Percentiles rank a stretch among this genome's conserved stretches.
Conservation (phyloP, 2,113 vertebrate species). For the Leptodactylus fuscus region DNA sequence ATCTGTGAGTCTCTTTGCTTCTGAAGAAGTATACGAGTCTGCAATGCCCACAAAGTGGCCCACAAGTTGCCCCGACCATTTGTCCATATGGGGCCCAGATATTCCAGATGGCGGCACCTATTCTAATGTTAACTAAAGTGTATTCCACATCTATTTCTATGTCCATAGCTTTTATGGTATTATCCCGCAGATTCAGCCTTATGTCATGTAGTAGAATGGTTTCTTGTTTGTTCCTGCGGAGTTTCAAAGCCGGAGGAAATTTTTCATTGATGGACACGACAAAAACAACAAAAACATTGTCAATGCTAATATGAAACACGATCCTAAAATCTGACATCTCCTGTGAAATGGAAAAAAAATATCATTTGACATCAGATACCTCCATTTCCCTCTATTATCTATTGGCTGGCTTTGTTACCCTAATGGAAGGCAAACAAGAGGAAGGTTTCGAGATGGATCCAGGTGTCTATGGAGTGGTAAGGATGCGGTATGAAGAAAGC, state of each 20-base stretch:
- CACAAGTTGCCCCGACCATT: too few species aligned
- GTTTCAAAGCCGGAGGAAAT: background rate
- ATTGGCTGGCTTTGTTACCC: background rate
- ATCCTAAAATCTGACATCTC: background rate
- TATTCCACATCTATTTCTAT: too few species aligned
- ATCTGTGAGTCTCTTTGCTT: too few species aligned
- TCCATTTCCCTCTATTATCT: background rate
- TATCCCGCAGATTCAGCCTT: background rate
- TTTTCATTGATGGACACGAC: background rate
- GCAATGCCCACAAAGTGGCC: too few species aligned
- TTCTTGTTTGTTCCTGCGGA: background rate
- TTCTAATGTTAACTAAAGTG: too few species aligned
- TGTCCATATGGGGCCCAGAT: too few species aligned
- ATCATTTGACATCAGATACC: background rate
- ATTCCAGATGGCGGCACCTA: too few species aligned
- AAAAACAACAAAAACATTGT: background rate
- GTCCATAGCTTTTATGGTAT: background rate
- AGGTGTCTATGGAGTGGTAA: conserved; percentile 28
- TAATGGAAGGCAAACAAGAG: conserved; percentile 28
- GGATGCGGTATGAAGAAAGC: background rate
- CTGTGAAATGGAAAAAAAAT: background rate
- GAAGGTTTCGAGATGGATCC: background rate
- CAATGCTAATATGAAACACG: background rate
- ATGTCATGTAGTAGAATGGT: background rate
- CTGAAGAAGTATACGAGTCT: too few species aligned